Percentiles rank a stretch among this genome's conserved stretches.
These are phyloP conservation scores for Sphaerophoria rueppellii DNA, from an alignment of 2,888 invertebrate species.

Conservation along the genomic window DNA sequence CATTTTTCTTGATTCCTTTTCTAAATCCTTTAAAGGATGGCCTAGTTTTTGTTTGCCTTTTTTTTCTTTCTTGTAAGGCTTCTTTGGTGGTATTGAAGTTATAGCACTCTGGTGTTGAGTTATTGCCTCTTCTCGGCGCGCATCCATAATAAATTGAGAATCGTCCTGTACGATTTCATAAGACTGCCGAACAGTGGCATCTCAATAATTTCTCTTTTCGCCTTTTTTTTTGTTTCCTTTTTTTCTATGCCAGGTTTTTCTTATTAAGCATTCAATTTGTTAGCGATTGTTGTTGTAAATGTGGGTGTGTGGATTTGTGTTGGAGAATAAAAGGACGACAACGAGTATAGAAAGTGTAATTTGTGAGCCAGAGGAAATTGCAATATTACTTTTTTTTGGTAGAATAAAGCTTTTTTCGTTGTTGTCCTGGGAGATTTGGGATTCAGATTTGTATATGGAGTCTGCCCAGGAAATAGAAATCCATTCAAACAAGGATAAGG, in stretches of 20 bases:
- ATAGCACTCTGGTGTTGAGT: constrained; percentile 29
- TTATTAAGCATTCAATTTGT: constrained; percentile 66
- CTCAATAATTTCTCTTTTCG: constrained; percentile 10
- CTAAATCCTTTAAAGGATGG: background rate
- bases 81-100: constrained; percentile 11
- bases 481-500: constrained; percentile 38
- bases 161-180: background rate
- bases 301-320: background rate
- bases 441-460: constrained; percentile 24
- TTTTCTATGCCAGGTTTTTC: constrained; percentile 2
- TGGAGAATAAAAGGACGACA: constrained; percentile 21
- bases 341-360: constrained; percentile 56
- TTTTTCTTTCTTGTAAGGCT: constrained; percentile 28
- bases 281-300: constrained; percentile 41
- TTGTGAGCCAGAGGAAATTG: constrained; percentile 66
- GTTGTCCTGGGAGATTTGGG: constrained; percentile 36
- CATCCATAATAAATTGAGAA: constrained; percentile 58
- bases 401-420: background rate
- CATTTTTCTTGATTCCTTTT: background rate
- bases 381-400: constrained; percentile 54
- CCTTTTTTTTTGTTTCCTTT: background rate
- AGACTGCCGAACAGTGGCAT: constrained; percentile 47
- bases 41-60: background rate
- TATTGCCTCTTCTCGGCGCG: constrained; percentile 46
- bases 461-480: constrained; percentile 66